These are phyloP conservation scores for Lithophane semibrunnea DNA, from an alignment of 2,888 invertebrate species.

Conservation along the genomic window DNA sequence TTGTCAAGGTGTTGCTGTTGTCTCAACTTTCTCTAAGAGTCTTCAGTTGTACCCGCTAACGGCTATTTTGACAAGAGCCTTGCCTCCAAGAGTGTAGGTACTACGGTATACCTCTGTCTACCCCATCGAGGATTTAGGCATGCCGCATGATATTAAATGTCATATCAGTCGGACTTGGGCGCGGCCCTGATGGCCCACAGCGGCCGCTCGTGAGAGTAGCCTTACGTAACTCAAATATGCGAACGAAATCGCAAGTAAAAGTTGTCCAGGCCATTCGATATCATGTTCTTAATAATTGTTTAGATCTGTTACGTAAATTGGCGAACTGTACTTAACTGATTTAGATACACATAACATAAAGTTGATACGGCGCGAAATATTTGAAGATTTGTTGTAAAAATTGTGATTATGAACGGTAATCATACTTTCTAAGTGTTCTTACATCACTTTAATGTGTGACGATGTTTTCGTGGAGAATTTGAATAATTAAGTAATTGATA, in stretches of 20 bases:
- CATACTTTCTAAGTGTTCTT: slow-evolving; percentile 15
- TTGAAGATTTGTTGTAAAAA: neutral
- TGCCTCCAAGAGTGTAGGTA: too few relatives aligned
- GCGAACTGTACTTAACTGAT: neutral
- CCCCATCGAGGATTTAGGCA: too few relatives aligned
- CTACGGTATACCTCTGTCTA: neutral
- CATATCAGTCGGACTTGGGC: neutral
- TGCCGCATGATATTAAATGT: neutral
- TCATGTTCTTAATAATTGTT: neutral
- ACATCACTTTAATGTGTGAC: too few relatives aligned
- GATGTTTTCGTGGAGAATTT: neutral
- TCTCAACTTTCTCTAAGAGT: neutral
- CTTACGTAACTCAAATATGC: slow-evolving; percentile 35
- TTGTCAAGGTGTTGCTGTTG: neutral
- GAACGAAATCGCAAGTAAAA: slow-evolving; percentile 39
- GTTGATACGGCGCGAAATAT: slow-evolving; percentile 13
- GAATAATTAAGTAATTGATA: neutral
- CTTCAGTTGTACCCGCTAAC: neutral
- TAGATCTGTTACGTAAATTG: neutral
- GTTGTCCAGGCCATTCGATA: slow-evolving; percentile 11
- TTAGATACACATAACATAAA: neutral
- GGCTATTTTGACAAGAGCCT: too few relatives aligned
- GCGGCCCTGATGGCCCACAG: neutral
- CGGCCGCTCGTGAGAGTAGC: slow-evolving; percentile 20
- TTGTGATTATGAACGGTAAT: slow-evolving; percentile 12